Evolutionary conservation across 2,797 vertebrate genomes (phyloP), one percentile per base, ranked within the genome.

Genomic region (Chelmon rostratus): DNA sequence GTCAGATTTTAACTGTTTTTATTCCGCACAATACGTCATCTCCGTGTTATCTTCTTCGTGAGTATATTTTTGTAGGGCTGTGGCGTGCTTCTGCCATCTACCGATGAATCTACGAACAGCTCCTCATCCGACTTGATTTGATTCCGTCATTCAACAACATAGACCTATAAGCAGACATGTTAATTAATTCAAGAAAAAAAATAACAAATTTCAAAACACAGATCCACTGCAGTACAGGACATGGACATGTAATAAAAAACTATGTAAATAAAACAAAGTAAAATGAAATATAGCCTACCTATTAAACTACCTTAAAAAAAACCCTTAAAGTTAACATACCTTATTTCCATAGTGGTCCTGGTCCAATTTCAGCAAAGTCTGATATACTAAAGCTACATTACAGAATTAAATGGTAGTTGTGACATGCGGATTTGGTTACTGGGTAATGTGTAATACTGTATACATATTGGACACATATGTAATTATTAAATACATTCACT

Each of bases 1-100:
- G 88, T 79, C 84, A 86, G n/a, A 76, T 28, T 1, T 18, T 6
- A 12, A 68, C 35, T 93, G 91, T 94, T 94, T 88, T 92, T 89
- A 86, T 88, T 88, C 38, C 44, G 84, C 25, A 23, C 6, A 0
- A 0, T 5, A 67, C 79, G 67, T 82, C 70, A 73, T 5, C 53
- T 90, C 87, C 82, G 40, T 66, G 8, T 65, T 3, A 10, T 42
- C 79, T 87, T 89, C 78, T 78, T 90, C 50, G 33, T 53, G 53
- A 0, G 7, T 1, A 0, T 38, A 0, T 44, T 38, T 9, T 25
- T 4, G 25, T 19, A 35, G 16, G 9, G 18, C 18, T 21, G 33
- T 1, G 23, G 4, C 2, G 1, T 28, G 53, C 63, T 77, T 70
- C 83, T 73, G 87, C 75, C 86, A 12, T 57, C 90, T 86, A 4